phyloP scores from a whole-genome alignment of 2,797 vertebrate genomes.

The Cyclopterus lumpus region DNA sequence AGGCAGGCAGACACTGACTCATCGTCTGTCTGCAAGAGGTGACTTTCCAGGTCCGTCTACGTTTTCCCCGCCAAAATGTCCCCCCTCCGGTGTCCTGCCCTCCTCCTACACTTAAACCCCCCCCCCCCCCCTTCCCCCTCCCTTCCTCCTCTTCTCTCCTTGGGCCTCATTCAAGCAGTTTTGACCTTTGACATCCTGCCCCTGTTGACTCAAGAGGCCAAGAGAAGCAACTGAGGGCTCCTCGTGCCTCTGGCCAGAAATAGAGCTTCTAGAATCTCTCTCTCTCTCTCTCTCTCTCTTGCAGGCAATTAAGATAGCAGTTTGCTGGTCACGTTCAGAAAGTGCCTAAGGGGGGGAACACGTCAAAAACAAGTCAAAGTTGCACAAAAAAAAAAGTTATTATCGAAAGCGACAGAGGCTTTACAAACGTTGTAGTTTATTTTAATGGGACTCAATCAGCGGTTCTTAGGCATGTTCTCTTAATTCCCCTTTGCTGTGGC shows the following conservation, averaged over 20 bases:
- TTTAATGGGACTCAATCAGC: not conserved
- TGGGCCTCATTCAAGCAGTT: conserved; percentile 73
- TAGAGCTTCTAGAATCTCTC: conserved; percentile 16
- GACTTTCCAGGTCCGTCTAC: conserved; percentile 59
- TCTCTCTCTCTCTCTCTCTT: no score
- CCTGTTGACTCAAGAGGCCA: conserved; percentile 78
- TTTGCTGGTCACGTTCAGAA: not conserved
- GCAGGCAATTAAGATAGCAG: not conserved
- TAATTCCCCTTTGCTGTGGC: not conserved
- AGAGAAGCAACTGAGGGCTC: conserved; percentile 64
- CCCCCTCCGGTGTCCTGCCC: conserved; percentile 22
- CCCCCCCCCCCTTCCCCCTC: not conserved
- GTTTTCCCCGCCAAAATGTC: conserved; percentile 79
- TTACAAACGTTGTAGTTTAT: not conserved
- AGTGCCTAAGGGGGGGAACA: not conserved
- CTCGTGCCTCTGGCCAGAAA: conserved; percentile 65
- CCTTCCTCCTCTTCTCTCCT: conserved; percentile 42
- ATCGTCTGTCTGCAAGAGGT: conserved; percentile 60
- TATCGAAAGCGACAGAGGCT: not conserved
- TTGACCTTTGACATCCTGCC: conserved; percentile 75
- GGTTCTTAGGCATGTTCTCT: not conserved
- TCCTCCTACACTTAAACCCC: not conserved
- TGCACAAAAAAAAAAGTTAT: not conserved
- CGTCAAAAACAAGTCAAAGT: not conserved
- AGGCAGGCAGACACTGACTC: conserved; percentile 69